phyloP scores from a whole-genome alignment of 2,113 vertebrate genomes.

The Eptatretus burgeri region DNA sequence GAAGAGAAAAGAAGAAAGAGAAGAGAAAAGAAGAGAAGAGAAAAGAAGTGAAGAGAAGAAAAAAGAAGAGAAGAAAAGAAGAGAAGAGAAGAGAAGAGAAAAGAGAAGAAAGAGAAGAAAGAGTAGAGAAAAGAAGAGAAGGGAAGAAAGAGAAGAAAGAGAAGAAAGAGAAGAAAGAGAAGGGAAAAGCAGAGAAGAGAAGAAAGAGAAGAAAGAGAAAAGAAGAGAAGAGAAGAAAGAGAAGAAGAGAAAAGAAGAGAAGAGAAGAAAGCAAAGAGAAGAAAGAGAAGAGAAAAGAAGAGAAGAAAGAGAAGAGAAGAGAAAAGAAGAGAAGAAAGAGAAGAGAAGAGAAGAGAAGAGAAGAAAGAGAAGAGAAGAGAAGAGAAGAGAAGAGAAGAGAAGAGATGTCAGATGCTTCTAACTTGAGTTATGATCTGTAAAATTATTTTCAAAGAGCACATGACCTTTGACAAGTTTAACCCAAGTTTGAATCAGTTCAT shows the following conservation, averaged over 20 bases:
- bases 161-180: background rate
- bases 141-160: background rate
- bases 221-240: background rate
- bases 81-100: background rate
- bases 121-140: background rate
- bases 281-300: background rate
- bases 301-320: background rate
- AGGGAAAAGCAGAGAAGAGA: background rate
- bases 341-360: background rate
- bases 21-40: background rate
- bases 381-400: background rate
- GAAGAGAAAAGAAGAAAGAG: background rate
- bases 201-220: background rate
- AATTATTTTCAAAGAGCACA: background rate
- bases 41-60: background rate
- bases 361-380: background rate
- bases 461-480: background rate
- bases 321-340: background rate
- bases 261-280: background rate
- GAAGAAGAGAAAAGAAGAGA: background rate
- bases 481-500: background rate
- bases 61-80: background rate
- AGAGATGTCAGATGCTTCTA: background rate
- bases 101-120: background rate
- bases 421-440: background rate